Base-by-base conservation (phyloP, 2,888 invertebrate species). In the Arge pagana region DNA sequence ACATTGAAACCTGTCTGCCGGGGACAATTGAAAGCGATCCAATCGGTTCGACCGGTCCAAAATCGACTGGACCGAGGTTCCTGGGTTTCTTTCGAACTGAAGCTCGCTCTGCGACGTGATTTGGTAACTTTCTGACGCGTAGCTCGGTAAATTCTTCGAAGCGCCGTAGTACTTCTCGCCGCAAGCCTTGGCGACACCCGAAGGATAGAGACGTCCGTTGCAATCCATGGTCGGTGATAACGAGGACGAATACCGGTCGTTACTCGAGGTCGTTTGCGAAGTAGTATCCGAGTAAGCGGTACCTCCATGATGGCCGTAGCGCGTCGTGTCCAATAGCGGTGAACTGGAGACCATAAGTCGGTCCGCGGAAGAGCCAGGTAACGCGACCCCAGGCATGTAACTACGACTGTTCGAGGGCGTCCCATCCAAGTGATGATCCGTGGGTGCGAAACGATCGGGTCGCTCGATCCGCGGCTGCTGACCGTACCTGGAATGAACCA, bases 321-420 rank as follows among this genome's bases (percentile, higher is more conserved):
- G 21, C 13, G n/a, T 15, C 16, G 37, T 18, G 11, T 37, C 37
- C 0, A 28, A 49, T 0, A 19, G 19, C 7, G 49, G 49, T 28
- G 49, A 69, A 1, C 67, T 70, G 21, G 71, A 70, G 8, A 68
- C 68, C 40, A 75, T 54, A 10, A 76, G 56, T 39, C 75, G 66
- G 39, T 76, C 76, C 19, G 70, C 72, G 15, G 74, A 71, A 3
- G 72, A 68, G 10, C 62, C 64, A n/a, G 62, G 55, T 60, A 62
- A 42, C 65, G 64, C n/a, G n/a, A n/a, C n/a, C n/a, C n/a, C n/a
- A n/a, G n/a, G n/a, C n/a, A n/a, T n/a, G n/a, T n/a, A n/a, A n/a
- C n/a, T n/a, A n/a, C n/a, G n/a, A n/a, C n/a, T n/a, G n/a, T n/a
- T n/a, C n/a, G n/a, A n/a, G n/a, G n/a, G n/a, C n/a, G n/a, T n/a